Evolutionary conservation across 2,888 invertebrate species (phyloP), one percentile per base, ranked within the genome.

Genomic region (Subacronicta megacephala): DNA sequence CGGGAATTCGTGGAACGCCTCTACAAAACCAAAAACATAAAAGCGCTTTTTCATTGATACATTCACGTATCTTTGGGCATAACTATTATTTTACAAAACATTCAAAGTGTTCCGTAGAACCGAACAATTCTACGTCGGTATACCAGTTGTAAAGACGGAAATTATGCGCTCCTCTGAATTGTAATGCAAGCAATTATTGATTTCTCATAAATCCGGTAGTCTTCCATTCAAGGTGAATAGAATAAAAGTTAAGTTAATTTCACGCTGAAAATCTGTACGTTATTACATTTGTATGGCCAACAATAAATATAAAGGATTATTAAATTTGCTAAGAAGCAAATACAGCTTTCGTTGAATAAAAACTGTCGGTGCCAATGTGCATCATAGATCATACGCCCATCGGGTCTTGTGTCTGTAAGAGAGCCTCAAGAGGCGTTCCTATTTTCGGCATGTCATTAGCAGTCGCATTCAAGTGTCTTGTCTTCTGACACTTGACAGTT

Each of bases 111-210:
- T 66, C 50, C 45, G 38, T 60, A 62, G 73, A 77, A 77, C 51
- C 67, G 60, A 66, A 60, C 62, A 77, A 80, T 77, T 76, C 68
- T 58, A 59, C 40, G 41, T 37, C 20, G 38, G 47, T 37, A 63
- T 73, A 60, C 59, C 45, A 61, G 62, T 76, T 75, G 69, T 71
- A 56, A 68, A 66, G 45, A 64, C 53, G 51, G 60, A 66, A 81
- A 84, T 84, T 79, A 81, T 66, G 60, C 82, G 88, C 87, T 83
- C 77, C 80, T 70, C 62, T 82, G 81, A 72, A 71, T 83, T 74
- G 79, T 73, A 83, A 88, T 83, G 74, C 80, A 76, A 60, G 72
- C 72, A 77, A 82, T 84, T 79, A 83, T 71, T 72, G 65, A 72
- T 82, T 80, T 74, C 51, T 60, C 77, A 81, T 75, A 81, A 83